Conservation (phyloP, 2,797 vertebrate genomes). For the Gallinago solitaria region DNA sequence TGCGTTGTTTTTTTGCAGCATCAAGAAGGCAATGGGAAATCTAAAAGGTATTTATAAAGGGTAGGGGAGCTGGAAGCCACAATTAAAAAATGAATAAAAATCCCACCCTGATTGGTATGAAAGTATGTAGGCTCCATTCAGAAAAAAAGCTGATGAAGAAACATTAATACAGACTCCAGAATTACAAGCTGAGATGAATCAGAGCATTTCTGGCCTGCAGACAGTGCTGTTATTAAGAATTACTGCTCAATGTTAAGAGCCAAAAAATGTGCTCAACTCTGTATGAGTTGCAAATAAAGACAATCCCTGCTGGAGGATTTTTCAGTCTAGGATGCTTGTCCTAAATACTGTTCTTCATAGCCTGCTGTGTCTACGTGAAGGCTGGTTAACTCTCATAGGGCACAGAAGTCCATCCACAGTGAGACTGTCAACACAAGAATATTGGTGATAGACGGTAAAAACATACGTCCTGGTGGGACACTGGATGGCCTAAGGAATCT, state of each 20-base stretch:
- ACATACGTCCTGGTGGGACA: background rate
- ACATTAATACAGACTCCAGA: slow-evolving; percentile 6
- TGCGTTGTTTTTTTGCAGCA: background rate
- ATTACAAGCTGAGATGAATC: slow-evolving; percentile 53
- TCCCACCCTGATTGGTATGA: background rate
- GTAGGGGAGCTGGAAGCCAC: background rate
- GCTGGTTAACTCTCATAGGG: background rate
- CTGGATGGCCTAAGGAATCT: fast-evolving
- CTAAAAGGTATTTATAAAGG: background rate
- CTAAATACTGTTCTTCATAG: background rate
- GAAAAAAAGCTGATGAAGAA: slow-evolving; percentile 25
- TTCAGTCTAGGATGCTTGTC: background rate
- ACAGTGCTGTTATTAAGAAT: slow-evolving; percentile 54
- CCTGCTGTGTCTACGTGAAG: background rate
- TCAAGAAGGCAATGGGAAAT: background rate
- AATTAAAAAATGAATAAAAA: background rate
- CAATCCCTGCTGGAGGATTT: background rate
- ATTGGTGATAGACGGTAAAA: background rate
- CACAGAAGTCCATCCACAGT: background rate
- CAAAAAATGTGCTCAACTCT: slow-evolving; percentile 37
- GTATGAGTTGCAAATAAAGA: slow-evolving; percentile 35
- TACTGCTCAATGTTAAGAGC: slow-evolving; percentile 29
- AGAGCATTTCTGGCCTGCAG: slow-evolving; percentile 47
- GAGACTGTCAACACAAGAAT: background rate
- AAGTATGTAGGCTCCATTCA: slow-evolving; percentile 37